Percentiles rank a stretch among this genome's conserved stretches.
Conservation (phyloP, 53 echinoderm and acorn worm genomes). For the Echinarachnius parma region DNA sequence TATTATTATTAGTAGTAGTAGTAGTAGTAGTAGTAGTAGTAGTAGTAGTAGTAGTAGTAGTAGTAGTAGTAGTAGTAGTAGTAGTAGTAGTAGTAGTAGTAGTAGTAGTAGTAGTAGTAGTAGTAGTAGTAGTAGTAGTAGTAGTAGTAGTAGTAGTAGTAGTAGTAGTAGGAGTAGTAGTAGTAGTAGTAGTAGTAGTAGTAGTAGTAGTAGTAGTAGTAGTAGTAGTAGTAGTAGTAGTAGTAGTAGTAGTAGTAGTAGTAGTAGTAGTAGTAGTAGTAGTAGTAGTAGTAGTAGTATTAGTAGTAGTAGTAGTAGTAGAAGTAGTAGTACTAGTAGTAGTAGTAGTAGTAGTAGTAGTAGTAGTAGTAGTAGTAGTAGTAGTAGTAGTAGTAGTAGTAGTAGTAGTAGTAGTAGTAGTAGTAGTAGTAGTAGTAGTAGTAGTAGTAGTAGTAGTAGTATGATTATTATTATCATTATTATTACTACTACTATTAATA, state of each 20-base stretch:
- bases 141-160: not conserved
- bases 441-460: not conserved
- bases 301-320: not conserved
- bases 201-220: not conserved
- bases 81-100: not conserved
- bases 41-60: not conserved
- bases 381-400: not conserved
- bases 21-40: not conserved
- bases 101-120: not conserved
- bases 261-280: not conserved
- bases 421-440: not conserved
- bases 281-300: not conserved
- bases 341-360: not conserved
- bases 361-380: not conserved
- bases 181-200: not conserved
- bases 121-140: not conserved
- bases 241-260: not conserved
- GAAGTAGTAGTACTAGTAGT: not conserved
- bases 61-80: not conserved
- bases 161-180: conserved; percentile 1
- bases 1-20: not conserved
- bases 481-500: not conserved
- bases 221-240: not conserved
- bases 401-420: not conserved
- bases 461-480: not conserved